Base-by-base conservation (phyloP, 2,113 vertebrate species). In the Serinus canaria region DNA sequence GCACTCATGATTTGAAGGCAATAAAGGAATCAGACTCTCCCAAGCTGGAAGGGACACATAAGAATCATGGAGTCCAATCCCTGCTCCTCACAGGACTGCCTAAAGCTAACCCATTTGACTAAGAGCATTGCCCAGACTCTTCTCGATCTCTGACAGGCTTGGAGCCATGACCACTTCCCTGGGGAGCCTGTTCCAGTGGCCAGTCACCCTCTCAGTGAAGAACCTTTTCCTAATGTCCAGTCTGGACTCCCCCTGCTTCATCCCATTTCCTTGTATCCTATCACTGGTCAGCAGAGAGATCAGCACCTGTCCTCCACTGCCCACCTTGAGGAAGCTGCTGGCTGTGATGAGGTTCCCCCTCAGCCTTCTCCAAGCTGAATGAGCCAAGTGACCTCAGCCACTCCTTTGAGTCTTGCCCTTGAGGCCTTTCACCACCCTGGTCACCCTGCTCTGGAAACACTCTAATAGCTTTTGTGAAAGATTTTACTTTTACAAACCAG, bases 221-320 rank as follows among this genome's bases (percentile, higher is more conserved):
- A 52, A 14, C 6, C 11, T 60, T n/a, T 60, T 39, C 4, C 53
- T n/a, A 5, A 53, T 18, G 30, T 27, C 41, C 70, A 35, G 6
- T 23, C 30, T 47, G 30, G 58, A 75, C 24, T 17, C 10, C 11
- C 5, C 3, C n/a, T 35, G 30, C 17, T 10, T 35, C 62, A 76
- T 15, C n/a, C 13, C 46, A 68, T 60, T 68, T 60, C 78, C 69
- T 53, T 0, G 0, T 52, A 1, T 52, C 39, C 78, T 27, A 1
- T 15, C 46, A 11, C 39, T 41, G 63, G 24, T 31, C n/a, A 89
- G 28, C 37, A 39, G 62, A 39, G 52, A 66, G 46, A 25, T 52
- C 53, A 82, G 30, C n/a, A 47, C 55, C n/a, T 41, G 24, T 13
- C 30, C 47, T 47, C 55, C 30, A 22, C 46, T 22, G 20, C 8